A percentile compares a stretch with the other conserved stretches of the same genome.
phyloP scores from a whole-genome alignment of 23 tunicate genomes.

The Oikopleura dioica region DNA sequence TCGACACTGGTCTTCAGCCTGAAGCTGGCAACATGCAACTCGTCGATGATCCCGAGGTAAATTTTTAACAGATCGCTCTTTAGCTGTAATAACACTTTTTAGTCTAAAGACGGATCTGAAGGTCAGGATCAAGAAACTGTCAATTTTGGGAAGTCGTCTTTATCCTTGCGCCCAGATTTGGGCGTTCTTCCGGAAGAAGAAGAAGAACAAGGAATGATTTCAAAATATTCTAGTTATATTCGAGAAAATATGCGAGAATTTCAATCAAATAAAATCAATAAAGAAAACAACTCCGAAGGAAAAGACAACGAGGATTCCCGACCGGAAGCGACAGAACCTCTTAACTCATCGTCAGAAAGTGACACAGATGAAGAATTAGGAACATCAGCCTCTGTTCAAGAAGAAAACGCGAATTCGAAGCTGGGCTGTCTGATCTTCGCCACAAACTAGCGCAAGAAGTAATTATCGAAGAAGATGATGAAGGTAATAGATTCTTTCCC shows the following conservation, averaged over 20 bases:
- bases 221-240: neutral
- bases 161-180: neutral
- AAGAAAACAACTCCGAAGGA: neutral
- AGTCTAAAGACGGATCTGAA: neutral
- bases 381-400: constrained; percentile 8
- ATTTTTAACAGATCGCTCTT: neutral
- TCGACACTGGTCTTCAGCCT: constrained; percentile 28
- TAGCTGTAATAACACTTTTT: neutral
- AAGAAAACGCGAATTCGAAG: constrained; percentile 12
- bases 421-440: neutral
- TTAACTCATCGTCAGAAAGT: neutral
- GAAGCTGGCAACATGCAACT: neutral
- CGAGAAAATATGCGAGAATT: neutral
- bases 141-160: neutral
- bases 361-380: constrained; percentile 3
- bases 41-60: no score
- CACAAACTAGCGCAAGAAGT: constrained; percentile 11
- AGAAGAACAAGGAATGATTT: neutral
- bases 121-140: neutral
- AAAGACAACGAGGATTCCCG: neutral
- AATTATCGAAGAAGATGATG: constrained; percentile 1
- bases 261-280: neutral
- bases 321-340: neutral
- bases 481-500: neutral
- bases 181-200: neutral